Evolutionary conservation across 2,113 vertebrate species (phyloP).

Genomic region (Datnioides undecimradiatus): DNA sequence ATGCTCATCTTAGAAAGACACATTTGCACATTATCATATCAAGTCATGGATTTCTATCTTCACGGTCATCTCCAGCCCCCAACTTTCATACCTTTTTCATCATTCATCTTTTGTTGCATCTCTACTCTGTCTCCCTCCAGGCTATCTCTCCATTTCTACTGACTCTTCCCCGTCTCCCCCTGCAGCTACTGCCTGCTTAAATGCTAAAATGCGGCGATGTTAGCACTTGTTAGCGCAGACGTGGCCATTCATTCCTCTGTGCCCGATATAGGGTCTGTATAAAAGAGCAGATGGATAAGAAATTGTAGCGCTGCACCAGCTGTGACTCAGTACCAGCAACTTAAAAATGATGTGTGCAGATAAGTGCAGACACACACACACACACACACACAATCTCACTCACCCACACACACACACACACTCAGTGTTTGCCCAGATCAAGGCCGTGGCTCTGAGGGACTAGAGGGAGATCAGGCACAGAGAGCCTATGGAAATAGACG

Average conservation of each 20-base stretch:
- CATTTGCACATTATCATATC: slow-evolving; percentile 92
- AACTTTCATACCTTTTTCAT: slow-evolving; percentile 52
- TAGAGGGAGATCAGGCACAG: slow-evolving; percentile 90
- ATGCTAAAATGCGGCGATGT: slow-evolving; percentile 87
- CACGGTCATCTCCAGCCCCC: slow-evolving; percentile 87
- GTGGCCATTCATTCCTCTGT: slow-evolving; percentile 89
- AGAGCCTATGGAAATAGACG: slow-evolving; percentile 89
- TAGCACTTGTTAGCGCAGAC: slow-evolving; percentile 91
- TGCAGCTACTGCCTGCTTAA: slow-evolving; percentile 44
- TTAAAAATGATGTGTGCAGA: slow-evolving; percentile 82
- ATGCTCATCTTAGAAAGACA: slow-evolving; percentile 93
- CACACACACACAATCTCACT: slow-evolving; percentile 1
- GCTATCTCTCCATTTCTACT: slow-evolving; percentile 42
- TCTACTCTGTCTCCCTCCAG: slow-evolving; percentile 37
- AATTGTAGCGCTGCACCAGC: slow-evolving; percentile 91
- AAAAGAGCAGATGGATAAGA: slow-evolving; percentile 51
- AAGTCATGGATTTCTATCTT: slow-evolving; percentile 87
- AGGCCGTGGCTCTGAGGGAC: slow-evolving; percentile 93
- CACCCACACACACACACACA: slow-evolving; percentile 29
- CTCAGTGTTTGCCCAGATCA: slow-evolving; percentile 92
- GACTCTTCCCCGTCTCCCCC: slow-evolving; percentile 18
- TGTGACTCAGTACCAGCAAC: slow-evolving; percentile 89
- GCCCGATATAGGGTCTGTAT: slow-evolving; percentile 75
- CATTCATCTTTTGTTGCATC: slow-evolving; percentile 78
- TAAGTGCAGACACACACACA: slow-evolving; percentile 73